Percentiles rank a stretch among this genome's conserved stretches.
These are phyloP conservation scores for Ips nitidus DNA, from an alignment of 1,140 invertebrate genomes.

Conservation along the genomic window DNA sequence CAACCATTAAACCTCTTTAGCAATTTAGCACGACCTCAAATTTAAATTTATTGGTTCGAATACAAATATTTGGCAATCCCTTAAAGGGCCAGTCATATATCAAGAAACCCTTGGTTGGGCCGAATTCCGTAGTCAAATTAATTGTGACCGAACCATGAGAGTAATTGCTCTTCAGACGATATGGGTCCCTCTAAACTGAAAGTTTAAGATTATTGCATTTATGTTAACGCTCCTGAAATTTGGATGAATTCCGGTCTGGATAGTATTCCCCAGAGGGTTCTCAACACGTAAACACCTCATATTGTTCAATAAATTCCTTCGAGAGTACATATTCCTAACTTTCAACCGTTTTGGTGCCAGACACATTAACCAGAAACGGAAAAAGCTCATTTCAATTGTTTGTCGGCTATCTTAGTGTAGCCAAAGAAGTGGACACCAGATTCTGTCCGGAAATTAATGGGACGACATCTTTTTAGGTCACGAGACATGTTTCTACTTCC, in stretches of 20 bases:
- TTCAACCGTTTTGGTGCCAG: too few relatives aligned
- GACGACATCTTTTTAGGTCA: constrained; percentile 25
- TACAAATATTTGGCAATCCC: constrained; percentile 20
- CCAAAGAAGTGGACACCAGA: constrained; percentile 27
- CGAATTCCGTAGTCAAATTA: constrained; percentile 23
- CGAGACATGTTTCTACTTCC: constrained; percentile 27
- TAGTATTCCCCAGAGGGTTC: too few relatives aligned
- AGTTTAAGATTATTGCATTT: constrained; percentile 18
- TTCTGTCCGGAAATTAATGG: constrained; percentile 28
- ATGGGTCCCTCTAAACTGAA: constrained; percentile 9
- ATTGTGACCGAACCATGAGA: constrained; percentile 25
- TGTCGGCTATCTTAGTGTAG: constrained; percentile 15
- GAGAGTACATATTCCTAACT: too few relatives aligned
- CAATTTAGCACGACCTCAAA: constrained; percentile 1
- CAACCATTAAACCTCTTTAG: background rate
- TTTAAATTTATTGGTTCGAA: constrained; percentile 22
- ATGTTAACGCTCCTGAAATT: background rate
- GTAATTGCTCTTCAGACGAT: constrained; percentile 17
- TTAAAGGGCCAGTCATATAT: constrained; percentile 16
- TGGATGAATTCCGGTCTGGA: too few relatives aligned
- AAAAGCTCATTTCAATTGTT: constrained; percentile 31
- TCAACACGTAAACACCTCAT: too few relatives aligned
- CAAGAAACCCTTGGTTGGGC: constrained; percentile 20
- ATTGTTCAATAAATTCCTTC: too few relatives aligned
- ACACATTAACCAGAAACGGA: constrained; percentile 21